phyloP scores from a whole-genome alignment of 2,113 vertebrate species.

The Probosciger aterrimus region DNA sequence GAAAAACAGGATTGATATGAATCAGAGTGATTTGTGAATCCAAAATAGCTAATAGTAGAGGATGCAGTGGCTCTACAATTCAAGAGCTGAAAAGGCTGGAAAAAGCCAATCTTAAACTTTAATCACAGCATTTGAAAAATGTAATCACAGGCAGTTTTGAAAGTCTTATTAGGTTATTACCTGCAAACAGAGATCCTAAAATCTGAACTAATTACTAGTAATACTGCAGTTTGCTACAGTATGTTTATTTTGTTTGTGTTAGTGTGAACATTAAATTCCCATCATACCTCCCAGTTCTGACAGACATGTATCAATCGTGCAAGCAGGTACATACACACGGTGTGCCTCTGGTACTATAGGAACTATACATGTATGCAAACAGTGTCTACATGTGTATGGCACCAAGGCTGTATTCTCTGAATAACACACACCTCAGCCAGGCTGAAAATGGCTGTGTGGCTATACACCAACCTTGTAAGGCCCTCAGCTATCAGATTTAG shows the following conservation, averaged over 20 bases:
- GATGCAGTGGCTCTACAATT: neutral
- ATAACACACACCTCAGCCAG: neutral
- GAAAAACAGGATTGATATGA: neutral
- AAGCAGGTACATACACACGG: neutral
- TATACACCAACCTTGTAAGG: neutral
- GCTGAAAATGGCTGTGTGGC: neutral
- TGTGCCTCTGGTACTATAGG: neutral
- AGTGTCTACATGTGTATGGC: rapidly evolving
- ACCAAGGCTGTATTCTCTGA: neutral
- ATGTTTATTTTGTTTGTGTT: neutral
- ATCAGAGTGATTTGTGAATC: neutral
- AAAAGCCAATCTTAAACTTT: neutral
- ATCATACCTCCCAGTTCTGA: neutral
- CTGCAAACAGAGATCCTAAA: neutral
- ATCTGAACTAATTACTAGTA: neutral
- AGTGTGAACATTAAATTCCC: neutral
- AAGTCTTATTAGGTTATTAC: neutral
- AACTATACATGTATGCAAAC: rapidly evolving
- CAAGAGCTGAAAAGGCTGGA: neutral
- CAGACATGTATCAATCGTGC: rapidly evolving
- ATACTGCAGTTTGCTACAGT: neutral
- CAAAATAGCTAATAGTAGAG: neutral
- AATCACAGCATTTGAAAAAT: neutral
- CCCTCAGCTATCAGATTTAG: neutral
- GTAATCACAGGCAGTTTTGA: neutral